Evolutionary conservation across 2,113 vertebrate genomes (phyloP), one percentile per base, ranked within the genome.

Genomic region (Lepus americanus): DNA sequence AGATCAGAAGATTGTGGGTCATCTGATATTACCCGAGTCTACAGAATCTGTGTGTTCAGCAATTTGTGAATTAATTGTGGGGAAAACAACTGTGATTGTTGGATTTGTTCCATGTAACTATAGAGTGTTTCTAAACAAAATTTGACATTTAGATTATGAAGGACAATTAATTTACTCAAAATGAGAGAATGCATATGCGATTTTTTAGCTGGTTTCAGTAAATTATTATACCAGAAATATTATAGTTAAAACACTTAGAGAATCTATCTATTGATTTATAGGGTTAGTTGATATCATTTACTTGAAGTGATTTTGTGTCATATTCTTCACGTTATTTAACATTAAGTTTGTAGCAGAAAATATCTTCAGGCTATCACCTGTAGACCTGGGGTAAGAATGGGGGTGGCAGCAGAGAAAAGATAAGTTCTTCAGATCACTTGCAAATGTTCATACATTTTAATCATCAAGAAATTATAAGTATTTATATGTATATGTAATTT

Each of bases 301-400:
- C 10, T 14, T 94, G 7, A 95, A 94, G 61, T 94, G 88, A 70
- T 19, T 61, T 93, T 7, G 55, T 85, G 27, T 64, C 29, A 44
- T 49, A 66, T 14, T 94, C 19, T 74, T 59, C 82, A 23, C 59
- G 93, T 92, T 74, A 92, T 53, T 92, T 53, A 93, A 73, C 70
- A 92, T 89, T 97, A 95, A 91, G 16, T 88, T 53, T 51, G 23
- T 74, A 94, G 70, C 1, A 14, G 59, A 96, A 95, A 81, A 73
- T 70, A 83, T 81, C 53, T 95, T 83, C 49, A 76, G 87, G 51
- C 67, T 92, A 22, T 95, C 44, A 66, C 19, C 3, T 19, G 0
- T 92, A 76, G 17, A 82, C 51, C 44, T 72, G 16, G 67, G 12
- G 1, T 89, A 25, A 44, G 11, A 90, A 70, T 59, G 29, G 2